These are phyloP conservation scores for Emydocephalus ijimae DNA, from an alignment of 2,113 vertebrate genomes.

Conservation along the genomic window DNA sequence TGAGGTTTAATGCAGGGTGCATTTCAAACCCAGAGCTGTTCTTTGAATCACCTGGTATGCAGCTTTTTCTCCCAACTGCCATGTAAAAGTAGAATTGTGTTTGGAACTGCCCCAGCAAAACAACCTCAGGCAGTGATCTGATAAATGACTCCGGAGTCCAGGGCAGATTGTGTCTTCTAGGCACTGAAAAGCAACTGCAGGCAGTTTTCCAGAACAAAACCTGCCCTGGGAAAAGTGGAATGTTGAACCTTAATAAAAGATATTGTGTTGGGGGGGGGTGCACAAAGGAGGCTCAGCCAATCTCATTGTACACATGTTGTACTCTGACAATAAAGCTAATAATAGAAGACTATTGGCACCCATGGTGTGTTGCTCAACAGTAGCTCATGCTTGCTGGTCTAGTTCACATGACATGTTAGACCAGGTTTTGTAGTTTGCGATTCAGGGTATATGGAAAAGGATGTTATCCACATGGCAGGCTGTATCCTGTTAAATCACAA, in stretches of 20 bases:
- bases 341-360: not conserved
- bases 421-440: not conserved
- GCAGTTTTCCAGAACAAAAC: not conserved
- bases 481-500: not conserved
- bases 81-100: not conserved
- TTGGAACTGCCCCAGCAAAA: not conserved
- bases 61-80: not conserved
- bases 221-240: not conserved
- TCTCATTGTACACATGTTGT: too few relatives aligned
- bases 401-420: not conserved
- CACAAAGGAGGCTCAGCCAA: too few relatives aligned
- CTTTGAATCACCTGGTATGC: not conserved
- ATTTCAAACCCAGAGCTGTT: not conserved
- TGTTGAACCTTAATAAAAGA: not conserved
- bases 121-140: not conserved
- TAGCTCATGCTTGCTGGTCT: not conserved
- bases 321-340: too few relatives aligned
- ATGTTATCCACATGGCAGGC: not conserved
- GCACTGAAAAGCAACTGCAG: not conserved
- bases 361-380: not conserved
- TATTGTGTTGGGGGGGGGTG: too few relatives aligned
- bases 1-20: not conserved
- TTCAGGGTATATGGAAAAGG: not conserved
- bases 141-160: not conserved
- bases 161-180: not conserved